Conservation (phyloP, 2,888 invertebrate species). For the Torymus auratus region DNA sequence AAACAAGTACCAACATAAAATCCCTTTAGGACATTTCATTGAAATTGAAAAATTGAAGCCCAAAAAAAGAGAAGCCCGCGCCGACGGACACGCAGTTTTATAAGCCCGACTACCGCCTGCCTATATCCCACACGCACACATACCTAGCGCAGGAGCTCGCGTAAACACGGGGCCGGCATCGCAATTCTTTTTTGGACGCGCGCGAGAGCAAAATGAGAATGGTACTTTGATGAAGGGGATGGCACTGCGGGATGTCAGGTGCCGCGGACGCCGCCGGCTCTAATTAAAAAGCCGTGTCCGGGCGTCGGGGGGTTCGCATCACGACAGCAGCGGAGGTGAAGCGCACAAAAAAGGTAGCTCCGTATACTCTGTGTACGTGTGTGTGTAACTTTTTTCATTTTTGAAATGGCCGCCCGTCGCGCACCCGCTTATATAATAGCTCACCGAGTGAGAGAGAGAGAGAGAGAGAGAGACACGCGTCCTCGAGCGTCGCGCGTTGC, state of each 20-base stretch:
- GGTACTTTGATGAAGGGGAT: slow-evolving; percentile 76
- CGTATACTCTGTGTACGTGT: background rate
- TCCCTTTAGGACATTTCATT: slow-evolving; percentile 1
- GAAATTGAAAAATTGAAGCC: slow-evolving; percentile 31
- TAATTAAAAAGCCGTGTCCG: slow-evolving; percentile 76
- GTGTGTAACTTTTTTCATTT: slow-evolving; percentile 68
- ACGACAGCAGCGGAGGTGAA: slow-evolving; percentile 58
- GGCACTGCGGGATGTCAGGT: slow-evolving; percentile 74
- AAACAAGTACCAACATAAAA: no score
- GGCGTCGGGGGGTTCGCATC: slow-evolving; percentile 64
- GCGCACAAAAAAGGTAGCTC: slow-evolving; percentile 7
- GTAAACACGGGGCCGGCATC: background rate
- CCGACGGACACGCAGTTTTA: slow-evolving; percentile 7
- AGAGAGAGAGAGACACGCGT: slow-evolving; percentile 5
- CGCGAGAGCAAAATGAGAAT: slow-evolving; percentile 72
- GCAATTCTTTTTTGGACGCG: slow-evolving; percentile 68
- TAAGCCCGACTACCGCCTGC: slow-evolving; percentile 14
- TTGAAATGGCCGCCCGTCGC: slow-evolving; percentile 70
- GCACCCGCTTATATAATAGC: slow-evolving; percentile 73
- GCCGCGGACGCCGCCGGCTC: slow-evolving; percentile 71
- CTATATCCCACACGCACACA: background rate
- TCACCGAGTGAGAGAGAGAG: slow-evolving; percentile 17
- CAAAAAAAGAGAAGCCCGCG: background rate
- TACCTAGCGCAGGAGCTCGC: background rate
- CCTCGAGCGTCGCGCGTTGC: slow-evolving; percentile 23